A percentile compares a stretch with the other conserved stretches of the same genome.
Conservation (phyloP, 1,140 invertebrate species). For the Lordiphosa mommai region DNA sequence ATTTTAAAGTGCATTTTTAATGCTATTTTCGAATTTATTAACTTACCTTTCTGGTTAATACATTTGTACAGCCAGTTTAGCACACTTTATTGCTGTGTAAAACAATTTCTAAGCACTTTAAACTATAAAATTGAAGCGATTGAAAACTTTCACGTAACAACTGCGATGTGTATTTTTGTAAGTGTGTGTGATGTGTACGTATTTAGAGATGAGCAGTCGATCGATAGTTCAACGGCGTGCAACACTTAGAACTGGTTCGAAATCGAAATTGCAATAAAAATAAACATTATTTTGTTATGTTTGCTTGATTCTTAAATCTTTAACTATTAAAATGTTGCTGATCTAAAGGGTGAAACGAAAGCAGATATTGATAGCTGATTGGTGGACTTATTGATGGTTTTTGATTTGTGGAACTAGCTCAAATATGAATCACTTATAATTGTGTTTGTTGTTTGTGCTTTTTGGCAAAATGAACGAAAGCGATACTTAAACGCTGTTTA, state of each 20-base stretch:
- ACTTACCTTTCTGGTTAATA: conserved; percentile 65
- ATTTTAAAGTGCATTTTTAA: conserved; percentile 1
- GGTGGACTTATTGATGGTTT: no score
- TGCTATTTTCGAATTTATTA: background rate
- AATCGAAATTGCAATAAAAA: no score
- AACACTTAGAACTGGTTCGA: background rate
- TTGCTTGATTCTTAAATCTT: no score
- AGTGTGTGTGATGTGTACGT: conserved; percentile 29
- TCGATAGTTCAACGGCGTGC: background rate
- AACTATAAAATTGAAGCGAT: conserved; percentile 43
- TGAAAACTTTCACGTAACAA: conserved; percentile 73
- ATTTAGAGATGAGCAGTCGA: background rate
- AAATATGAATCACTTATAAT: no score
- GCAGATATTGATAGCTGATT: no score
- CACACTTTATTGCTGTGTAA: conserved; percentile 42
- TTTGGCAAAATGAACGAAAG: conserved; percentile 47
- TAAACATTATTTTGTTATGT: no score
- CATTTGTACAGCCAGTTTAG: conserved; percentile 63
- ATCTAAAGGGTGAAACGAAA: no score
- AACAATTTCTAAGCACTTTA: conserved; percentile 42
- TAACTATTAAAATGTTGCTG: no score
- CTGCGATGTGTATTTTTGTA: conserved; percentile 48
- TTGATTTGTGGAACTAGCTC: no score
- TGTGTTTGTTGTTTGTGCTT: no score
- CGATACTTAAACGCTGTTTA: no score